These are phyloP conservation scores for Pelodiscus sinensis DNA, from an alignment of 2,113 vertebrate species.

Conservation along the genomic window DNA sequence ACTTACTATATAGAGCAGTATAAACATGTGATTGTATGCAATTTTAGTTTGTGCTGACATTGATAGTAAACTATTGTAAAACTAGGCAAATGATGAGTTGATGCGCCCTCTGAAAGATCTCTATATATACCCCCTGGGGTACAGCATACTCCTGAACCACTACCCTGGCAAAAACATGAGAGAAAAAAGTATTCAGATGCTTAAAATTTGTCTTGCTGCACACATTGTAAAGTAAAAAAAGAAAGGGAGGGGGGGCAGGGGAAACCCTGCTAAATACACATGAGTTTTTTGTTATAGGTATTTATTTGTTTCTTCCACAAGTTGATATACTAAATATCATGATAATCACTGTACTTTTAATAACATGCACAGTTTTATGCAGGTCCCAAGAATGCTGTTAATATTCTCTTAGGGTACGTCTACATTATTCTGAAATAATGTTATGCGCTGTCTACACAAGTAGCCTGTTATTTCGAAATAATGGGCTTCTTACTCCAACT, in stretches of 20 bases:
- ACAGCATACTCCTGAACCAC: too few relatives aligned
- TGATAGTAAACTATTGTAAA: too few relatives aligned
- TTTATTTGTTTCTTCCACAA: neutral
- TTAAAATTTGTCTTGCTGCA: neutral
- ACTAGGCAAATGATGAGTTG: too few relatives aligned
- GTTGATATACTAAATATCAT: neutral
- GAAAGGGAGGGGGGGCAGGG: neutral
- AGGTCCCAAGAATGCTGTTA: neutral
- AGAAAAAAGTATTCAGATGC: neutral
- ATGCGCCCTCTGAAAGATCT: too few relatives aligned
- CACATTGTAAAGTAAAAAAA: neutral
- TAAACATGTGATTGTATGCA: too few relatives aligned
- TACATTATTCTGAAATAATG: too few relatives aligned
- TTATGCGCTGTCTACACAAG: too few relatives aligned
- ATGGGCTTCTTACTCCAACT: too few relatives aligned
- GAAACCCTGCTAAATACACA: neutral
- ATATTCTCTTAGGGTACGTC: neutral
- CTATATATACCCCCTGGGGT: too few relatives aligned
- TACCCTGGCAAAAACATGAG: neutral
- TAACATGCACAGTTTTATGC: neutral
- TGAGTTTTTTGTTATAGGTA: neutral
- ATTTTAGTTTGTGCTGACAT: too few relatives aligned
- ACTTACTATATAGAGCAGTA: too few relatives aligned
- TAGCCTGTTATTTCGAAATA: too few relatives aligned
- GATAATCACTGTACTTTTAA: neutral